Base-by-base conservation (phyloP, 2,797 vertebrate species). In the Okamejei kenojei region DNA sequence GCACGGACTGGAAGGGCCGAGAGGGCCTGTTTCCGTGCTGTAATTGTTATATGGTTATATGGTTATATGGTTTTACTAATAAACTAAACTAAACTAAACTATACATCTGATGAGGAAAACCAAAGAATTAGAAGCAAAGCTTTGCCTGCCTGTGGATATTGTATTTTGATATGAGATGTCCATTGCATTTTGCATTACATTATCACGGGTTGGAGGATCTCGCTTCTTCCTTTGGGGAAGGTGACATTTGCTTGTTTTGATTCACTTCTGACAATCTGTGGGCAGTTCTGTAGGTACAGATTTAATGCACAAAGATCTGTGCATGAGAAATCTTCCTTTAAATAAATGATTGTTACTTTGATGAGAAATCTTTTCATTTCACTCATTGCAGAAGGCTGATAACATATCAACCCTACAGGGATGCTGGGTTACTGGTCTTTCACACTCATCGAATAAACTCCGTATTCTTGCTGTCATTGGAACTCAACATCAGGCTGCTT, bases 361-460 rank as follows among this genome's bases (percentile, higher is more conserved):
- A 58, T 76, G 90, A 76, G 90, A 29, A 74, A 76, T 54, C 35
- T 92, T 92, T 26, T 19, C 13, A 54, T 76, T 76, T 74, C 71
- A 76, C 71, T 92, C 90, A 92, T 92, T 92, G 68, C 71, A n/a
- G 58, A 92, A 76, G 38, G 73, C 90, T 54, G 90, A 76, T 45
- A 92, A 76, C 71, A 74, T 71, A 76, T 54, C 45, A 74, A 76
- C 71, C 68, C 90, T 92, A 54, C 38, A 92, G 90, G 90, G 90
- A 45, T 92, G 29, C 35, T 26, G 38, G 35, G 90, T 76, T 92
- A 92, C 90, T 92, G 90, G 90, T 92, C 90, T 74, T 58, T 92
- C 90, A 92, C 90, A 92, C 90, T 92, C 71, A 1, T 10, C 11
- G 71, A 92, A 92, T 92, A 92, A 92, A 74, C 71, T 73, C 90